A percentile compares a stretch with the other conserved stretches of the same genome.
Conservation (phyloP, 1,140 invertebrate species). For the Trypoxylus dichotomus region DNA sequence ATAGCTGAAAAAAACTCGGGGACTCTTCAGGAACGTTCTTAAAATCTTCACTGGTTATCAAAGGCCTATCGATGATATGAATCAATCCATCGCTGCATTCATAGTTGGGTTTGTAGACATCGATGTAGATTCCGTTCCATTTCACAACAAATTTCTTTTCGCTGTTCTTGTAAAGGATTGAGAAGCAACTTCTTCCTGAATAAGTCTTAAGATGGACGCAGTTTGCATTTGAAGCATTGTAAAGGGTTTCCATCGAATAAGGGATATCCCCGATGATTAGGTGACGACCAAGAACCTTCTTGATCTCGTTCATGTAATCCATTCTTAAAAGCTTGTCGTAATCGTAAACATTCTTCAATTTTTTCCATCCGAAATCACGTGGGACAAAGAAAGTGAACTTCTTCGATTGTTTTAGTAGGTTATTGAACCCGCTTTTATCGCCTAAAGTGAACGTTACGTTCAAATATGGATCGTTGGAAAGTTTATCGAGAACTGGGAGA, state of each 20-base stretch:
- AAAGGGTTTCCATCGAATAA: constrained; percentile 38
- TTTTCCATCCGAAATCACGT: constrained; percentile 38
- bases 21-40: constrained; percentile 25
- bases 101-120: constrained; percentile 39
- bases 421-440: not conserved
- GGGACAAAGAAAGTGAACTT: constrained; percentile 42
- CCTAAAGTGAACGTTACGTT: constrained; percentile 36
- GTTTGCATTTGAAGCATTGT: constrained; percentile 29
- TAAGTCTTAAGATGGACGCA: not conserved
- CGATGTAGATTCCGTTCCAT: constrained; percentile 37
- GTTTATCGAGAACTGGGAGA: constrained; percentile 37
- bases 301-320: not conserved
- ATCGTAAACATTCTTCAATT: constrained; percentile 17
- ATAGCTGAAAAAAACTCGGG: not conserved
- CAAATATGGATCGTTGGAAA: constrained; percentile 34
- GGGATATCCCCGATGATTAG: constrained; percentile 37
- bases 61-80: constrained; percentile 40
- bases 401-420: not conserved
- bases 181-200: not conserved
- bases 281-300: constrained; percentile 37
- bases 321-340: not conserved
- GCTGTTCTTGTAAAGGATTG: not conserved
- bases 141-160: constrained; percentile 35
- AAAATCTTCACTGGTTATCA: constrained; percentile 30
- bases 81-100: constrained; percentile 44